phyloP scores from a whole-genome alignment of 2,113 vertebrate genomes.

The Sprattus sprattus region DNA sequence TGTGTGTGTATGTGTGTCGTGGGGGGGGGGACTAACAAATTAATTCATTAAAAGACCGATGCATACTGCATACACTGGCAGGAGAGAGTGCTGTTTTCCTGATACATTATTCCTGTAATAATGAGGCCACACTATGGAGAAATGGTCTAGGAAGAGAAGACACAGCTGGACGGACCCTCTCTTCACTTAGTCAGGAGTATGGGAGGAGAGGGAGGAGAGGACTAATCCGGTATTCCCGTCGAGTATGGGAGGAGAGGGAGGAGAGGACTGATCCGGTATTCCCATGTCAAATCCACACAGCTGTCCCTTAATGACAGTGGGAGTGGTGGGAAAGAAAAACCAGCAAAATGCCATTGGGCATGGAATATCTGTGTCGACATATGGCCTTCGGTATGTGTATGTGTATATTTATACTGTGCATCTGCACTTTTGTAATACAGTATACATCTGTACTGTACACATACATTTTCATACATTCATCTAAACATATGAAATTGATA shows the following conservation, averaged over 20 bases:
- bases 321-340: not conserved
- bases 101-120: not conserved
- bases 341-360: not conserved
- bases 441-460: not conserved
- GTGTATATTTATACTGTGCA: not conserved
- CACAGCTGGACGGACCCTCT: not conserved
- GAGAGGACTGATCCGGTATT: not conserved
- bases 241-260: not conserved
- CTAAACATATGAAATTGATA: not conserved
- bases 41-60: too few relatives aligned
- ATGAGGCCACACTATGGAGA: not conserved
- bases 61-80: too few relatives aligned
- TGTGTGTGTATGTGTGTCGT: too few relatives aligned
- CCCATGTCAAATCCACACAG: not conserved
- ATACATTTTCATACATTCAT: not conserved
- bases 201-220: not conserved
- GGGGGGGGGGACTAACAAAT: too few relatives aligned
- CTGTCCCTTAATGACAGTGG: not conserved
- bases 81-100: too few relatives aligned
- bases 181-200: not conserved
- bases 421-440: not conserved
- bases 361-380: not conserved
- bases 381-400: not conserved
- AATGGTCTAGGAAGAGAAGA: not conserved
- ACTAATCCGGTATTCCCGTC: not conserved